Conservation (phyloP, 2,797 vertebrate genomes). For the Miichthys miiuy region DNA sequence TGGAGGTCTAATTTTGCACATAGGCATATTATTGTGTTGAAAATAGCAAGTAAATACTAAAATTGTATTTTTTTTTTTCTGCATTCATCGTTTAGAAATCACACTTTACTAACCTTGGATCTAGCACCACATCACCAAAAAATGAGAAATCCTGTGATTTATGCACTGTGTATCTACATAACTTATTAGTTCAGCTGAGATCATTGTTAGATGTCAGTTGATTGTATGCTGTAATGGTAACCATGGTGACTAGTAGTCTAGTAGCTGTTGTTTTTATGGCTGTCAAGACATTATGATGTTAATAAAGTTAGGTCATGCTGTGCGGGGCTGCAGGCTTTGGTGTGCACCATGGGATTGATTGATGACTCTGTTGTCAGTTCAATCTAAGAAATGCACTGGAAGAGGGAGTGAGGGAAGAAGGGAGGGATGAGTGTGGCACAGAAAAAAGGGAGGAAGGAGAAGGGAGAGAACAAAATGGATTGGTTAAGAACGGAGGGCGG, state of each 20-base stretch:
- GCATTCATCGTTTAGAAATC: not conserved
- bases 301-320: conserved; percentile 77
- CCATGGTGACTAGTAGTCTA: conserved; percentile 40
- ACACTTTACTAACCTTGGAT: not conserved
- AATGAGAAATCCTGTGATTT: not conserved
- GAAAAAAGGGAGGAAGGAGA: conserved; percentile 24
- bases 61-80: not conserved
- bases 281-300: conserved; percentile 71
- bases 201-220: conserved; percentile 24
- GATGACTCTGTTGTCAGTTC: conserved; percentile 80
- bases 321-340: conserved; percentile 58
- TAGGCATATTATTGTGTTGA: not conserved
- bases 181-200: not conserved
- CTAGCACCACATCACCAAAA: too few relatives aligned
- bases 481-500: conserved; percentile 24
- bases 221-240: conserved; percentile 14
- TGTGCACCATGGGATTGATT: conserved; percentile 77
- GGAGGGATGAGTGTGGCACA: conserved; percentile 27
- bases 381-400: conserved; percentile 77
- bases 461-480: conserved; percentile 39
- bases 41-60: not conserved
- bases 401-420: conserved; percentile 20
- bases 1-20: not conserved
- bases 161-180: not conserved
- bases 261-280: conserved; percentile 57